phyloP scores from a whole-genome alignment of 2,797 vertebrate species.

The Propithecus perrieri region DNA sequence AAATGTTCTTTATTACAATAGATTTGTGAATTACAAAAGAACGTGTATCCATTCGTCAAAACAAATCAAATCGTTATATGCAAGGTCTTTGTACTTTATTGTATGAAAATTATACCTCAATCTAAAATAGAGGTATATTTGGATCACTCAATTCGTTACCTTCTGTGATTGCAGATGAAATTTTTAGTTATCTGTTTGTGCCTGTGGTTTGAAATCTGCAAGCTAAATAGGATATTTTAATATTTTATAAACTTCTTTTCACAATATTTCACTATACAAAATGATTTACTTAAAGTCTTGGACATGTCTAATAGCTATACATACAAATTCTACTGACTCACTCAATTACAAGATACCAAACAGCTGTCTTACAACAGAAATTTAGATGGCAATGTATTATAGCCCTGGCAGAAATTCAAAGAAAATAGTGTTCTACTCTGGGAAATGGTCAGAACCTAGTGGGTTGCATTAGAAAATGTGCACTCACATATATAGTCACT shows the following conservation, averaged over 20 bases:
- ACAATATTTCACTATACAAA: not conserved
- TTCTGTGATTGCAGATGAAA: constrained; percentile 75
- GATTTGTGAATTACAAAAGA: not conserved
- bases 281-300: constrained; percentile 18
- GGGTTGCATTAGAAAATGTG: constrained; percentile 60
- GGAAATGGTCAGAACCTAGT: constrained; percentile 61
- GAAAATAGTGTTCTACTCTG: constrained; percentile 54
- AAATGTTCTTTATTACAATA: not conserved
- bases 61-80: not conserved
- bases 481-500: constrained; percentile 45
- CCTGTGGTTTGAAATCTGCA: constrained; percentile 71
- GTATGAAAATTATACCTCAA: not conserved
- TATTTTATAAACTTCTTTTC: constrained; percentile 79
- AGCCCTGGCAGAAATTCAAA: not conserved
- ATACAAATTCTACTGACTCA: constrained; percentile 12
- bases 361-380: constrained; percentile 69
- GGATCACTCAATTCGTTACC: constrained; percentile 68
- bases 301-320: not conserved
- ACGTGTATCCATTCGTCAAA: not conserved
- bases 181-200: constrained; percentile 68
- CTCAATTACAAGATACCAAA: constrained; percentile 67
- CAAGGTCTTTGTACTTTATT: not conserved
- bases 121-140: constrained; percentile 40
- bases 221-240: constrained; percentile 68
- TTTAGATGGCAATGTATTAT: not conserved